Evolutionary conservation across 2,888 invertebrate genomes (phyloP).

Genomic region (Thereva nobilitata): DNA sequence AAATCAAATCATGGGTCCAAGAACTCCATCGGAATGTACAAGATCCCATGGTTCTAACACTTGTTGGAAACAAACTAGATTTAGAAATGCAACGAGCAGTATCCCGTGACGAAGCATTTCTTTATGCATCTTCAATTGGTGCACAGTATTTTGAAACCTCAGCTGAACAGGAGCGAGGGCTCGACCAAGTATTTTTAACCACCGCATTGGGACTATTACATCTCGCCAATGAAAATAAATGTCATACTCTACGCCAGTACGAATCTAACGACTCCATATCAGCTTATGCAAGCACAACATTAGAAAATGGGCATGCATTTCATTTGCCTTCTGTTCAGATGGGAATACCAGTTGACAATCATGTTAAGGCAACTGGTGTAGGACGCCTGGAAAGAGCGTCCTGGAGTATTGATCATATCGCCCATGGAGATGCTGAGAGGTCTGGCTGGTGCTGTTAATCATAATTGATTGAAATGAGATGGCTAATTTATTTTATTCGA

Average conservation of each 20-base stretch:
- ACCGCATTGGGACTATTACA: constrained; percentile 68
- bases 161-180: constrained; percentile 76
- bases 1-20: constrained; percentile 84
- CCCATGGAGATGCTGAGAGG: constrained; percentile 68
- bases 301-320: constrained; percentile 45
- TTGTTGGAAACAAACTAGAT: constrained; percentile 88
- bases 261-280: constrained; percentile 62
- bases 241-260: constrained; percentile 64
- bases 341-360: constrained; percentile 60
- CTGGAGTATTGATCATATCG: constrained; percentile 68
- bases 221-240: constrained; percentile 60
- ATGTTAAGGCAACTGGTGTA: constrained; percentile 65
- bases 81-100: constrained; percentile 68
- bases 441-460: constrained; percentile 66
- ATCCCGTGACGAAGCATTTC: constrained; percentile 68
- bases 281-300: constrained; percentile 45
- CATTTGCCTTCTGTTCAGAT: constrained; percentile 54
- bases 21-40: constrained; percentile 79
- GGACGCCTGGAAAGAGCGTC: constrained; percentile 68
- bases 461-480: constrained; percentile 12
- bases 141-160: constrained; percentile 86
- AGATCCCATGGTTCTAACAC: constrained; percentile 74
- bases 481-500: constrained; percentile 1
- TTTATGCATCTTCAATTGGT: constrained; percentile 80
- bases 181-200: constrained; percentile 73